Evolutionary conservation across 2,113 vertebrate genomes (phyloP).

Genomic region (Cynocephalus volans): DNA sequence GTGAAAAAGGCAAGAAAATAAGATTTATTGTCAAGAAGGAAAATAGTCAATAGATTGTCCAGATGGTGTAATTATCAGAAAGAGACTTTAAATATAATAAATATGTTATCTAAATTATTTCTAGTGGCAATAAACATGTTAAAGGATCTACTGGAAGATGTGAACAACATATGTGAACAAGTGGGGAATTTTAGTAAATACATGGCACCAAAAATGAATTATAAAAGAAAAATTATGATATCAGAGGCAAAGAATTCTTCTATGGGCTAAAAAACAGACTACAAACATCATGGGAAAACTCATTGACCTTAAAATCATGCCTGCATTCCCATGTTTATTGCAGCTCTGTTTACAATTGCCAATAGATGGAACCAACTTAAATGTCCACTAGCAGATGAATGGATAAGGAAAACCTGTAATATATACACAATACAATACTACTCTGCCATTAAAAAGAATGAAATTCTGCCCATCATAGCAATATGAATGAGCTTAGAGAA

Average conservation of each 20-base stretch:
- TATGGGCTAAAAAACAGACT: not conserved
- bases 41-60: not conserved
- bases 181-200: not conserved
- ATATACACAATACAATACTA: no score
- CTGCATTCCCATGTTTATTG: no score
- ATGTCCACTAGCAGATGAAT: no score
- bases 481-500: no score
- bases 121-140: not conserved
- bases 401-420: no score
- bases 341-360: no score
- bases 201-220: not conserved
- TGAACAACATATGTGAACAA: not conserved
- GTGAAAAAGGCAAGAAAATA: not conserved
- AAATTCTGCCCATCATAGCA: no score
- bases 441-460: no score
- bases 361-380: no score
- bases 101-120: not conserved
- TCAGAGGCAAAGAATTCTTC: not conserved
- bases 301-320: not conserved
- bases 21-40: not conserved
- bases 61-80: not conserved
- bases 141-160: not conserved
- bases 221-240: not conserved
- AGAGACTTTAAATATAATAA: not conserved
- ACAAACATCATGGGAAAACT: not conserved